Evolutionary conservation across 2,113 vertebrate species (phyloP).

Genomic region (Neotoma lepida): DNA sequence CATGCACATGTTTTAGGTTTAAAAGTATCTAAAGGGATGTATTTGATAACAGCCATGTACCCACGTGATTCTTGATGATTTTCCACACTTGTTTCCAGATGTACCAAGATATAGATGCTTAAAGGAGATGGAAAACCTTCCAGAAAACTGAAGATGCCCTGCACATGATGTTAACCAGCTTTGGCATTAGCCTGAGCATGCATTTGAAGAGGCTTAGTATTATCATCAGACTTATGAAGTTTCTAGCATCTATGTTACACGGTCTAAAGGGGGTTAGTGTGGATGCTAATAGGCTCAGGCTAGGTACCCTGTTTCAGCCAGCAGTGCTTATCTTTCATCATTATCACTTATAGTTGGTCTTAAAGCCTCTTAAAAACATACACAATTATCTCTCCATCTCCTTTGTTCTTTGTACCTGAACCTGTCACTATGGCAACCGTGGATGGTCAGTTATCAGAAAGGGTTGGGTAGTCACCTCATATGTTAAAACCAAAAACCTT

Average conservation of each 20-base stretch:
- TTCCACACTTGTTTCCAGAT: not conserved
- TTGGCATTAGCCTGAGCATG: not conserved
- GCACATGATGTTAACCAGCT: not conserved
- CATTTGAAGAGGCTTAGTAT: not conserved
- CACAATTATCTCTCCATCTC: not conserved
- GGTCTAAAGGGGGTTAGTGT: not conserved
- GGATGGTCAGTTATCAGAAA: not conserved
- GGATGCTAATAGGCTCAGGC: not conserved
- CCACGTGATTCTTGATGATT: not conserved
- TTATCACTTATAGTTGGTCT: not conserved
- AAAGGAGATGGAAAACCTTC: not conserved
- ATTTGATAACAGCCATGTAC: not conserved
- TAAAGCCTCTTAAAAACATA: not conserved
- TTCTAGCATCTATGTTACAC: too few species aligned
- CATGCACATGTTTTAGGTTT: not conserved
- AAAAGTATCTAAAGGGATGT: not conserved
- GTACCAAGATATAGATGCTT: not conserved
- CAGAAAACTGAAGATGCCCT: not conserved
- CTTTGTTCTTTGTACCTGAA: not conserved
- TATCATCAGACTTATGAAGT: not conserved
- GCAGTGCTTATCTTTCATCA: not conserved
- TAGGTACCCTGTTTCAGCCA: too few species aligned
- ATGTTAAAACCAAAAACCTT: not conserved
- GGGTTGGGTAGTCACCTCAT: not conserved
- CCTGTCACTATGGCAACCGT: not conserved